Conservation (phyloP, 2,797 vertebrate species). For the Pipistrellus kuhlii region DNA sequence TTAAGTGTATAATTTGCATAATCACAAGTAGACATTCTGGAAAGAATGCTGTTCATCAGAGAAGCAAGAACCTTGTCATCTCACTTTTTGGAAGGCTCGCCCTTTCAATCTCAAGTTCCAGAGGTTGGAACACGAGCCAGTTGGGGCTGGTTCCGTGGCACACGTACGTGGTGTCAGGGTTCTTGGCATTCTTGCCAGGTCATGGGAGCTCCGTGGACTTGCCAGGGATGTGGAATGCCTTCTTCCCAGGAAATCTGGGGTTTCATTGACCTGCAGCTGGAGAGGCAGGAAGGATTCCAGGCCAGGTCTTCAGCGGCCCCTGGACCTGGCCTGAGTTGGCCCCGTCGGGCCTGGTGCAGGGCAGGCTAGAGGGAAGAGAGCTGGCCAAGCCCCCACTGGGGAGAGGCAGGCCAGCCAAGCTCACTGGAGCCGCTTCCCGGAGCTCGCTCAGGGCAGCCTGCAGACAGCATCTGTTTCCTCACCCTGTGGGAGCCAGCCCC, state of each 20-base stretch:
- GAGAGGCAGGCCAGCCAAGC: background rate
- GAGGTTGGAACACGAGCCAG: constrained; percentile 15
- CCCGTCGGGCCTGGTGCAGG: background rate
- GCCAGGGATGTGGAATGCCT: background rate
- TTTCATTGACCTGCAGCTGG: background rate
- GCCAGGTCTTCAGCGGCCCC: background rate
- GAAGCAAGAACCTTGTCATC: background rate
- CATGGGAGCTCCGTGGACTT: constrained; percentile 17
- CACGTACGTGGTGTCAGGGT: background rate
- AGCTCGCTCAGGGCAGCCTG: constrained; percentile 7
- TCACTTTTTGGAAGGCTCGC: background rate
- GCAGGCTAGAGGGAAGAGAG: background rate
- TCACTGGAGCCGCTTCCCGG: background rate
- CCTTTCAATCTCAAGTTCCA: constrained; percentile 36
- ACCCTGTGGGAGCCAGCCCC: background rate
- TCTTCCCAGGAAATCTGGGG: background rate
- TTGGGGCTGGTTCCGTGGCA: background rate
- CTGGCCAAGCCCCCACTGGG: background rate
- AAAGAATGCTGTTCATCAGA: background rate
- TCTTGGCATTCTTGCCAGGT: constrained; percentile 11
- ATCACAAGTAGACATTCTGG: background rate
- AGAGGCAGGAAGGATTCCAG: background rate
- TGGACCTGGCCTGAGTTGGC: background rate
- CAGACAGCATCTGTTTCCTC: constrained; percentile 33
- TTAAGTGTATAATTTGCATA: constrained; percentile 1